Percentiles rank a stretch among this genome's conserved stretches.
phyloP scores from a whole-genome alignment of 2,113 vertebrate species.

The Excalfactoria chinensis region DNA sequence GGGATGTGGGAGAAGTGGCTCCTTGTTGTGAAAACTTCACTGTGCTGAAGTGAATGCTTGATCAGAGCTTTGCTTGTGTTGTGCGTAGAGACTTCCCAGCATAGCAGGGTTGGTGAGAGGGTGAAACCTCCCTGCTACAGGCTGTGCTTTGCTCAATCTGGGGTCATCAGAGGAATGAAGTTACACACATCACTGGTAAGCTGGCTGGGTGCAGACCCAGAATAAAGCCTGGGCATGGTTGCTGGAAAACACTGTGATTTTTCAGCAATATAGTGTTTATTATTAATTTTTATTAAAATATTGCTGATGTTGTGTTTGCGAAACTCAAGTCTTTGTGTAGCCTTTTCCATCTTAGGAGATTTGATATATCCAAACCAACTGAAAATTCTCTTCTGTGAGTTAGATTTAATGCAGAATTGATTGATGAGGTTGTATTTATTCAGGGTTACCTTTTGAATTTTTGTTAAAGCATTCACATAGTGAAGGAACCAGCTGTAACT shows the following conservation, averaged over 20 bases:
- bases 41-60: fast-evolving
- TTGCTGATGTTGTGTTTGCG: not conserved
- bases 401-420: not conserved
- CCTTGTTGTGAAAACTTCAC: not conserved
- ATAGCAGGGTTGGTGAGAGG: not conserved
- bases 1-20: not conserved
- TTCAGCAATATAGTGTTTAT: not conserved
- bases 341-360: not conserved
- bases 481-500: not conserved
- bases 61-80: not conserved
- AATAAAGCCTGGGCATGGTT: not conserved
- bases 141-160: not conserved
- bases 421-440: not conserved
- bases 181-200: not conserved
- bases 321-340: not conserved
- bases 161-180: not conserved
- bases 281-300: not conserved
- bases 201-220: not conserved
- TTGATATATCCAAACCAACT: not conserved
- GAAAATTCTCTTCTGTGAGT: not conserved
- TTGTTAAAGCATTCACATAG: not conserved
- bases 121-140: not conserved
- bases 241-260: not conserved
- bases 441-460: not conserved
- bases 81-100: fast-evolving